Conservation (phyloP, 1,140 invertebrate genomes). For the Lasioglossum albipes region DNA sequence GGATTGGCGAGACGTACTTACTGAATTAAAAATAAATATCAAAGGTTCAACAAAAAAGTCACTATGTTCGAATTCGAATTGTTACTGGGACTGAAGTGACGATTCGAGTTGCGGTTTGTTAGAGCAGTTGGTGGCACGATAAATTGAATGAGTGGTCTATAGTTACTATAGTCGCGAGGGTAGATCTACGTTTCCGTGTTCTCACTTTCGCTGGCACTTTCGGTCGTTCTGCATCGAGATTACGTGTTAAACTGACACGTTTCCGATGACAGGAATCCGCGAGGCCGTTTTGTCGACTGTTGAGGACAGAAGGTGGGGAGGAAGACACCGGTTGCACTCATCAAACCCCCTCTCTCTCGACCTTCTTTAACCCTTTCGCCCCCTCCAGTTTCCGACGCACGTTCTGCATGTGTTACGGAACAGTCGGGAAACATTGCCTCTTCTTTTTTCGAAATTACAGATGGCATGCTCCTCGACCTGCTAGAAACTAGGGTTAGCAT, state of each 20-base stretch:
- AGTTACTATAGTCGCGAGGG: not conserved
- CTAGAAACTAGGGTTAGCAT: no score
- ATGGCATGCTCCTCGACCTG: no score
- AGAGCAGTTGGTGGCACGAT: no score
- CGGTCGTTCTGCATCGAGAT: constrained; percentile 71
- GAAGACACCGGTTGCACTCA: constrained; percentile 77
- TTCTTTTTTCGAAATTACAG: no score
- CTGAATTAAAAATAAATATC: no score
- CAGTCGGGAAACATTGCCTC: no score
- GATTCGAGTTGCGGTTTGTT: no score
- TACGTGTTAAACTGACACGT: constrained; percentile 75
- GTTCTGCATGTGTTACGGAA: constrained; percentile 64
- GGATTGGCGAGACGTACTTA: no score
- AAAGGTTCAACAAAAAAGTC: no score
- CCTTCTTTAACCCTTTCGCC: constrained; percentile 62
- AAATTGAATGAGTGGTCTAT: no score
- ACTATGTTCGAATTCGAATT: no score
- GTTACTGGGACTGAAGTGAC: no score
- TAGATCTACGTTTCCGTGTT: not conserved
- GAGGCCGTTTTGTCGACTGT: constrained; percentile 65
- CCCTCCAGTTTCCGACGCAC: constrained; percentile 48
- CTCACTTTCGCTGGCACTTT: constrained; percentile 38
- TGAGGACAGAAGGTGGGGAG: constrained; percentile 68
- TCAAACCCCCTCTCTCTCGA: constrained; percentile 71
- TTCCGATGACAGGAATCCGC: constrained; percentile 74